These are phyloP conservation scores for Artemia sinica DNA, from an alignment of 2,888 invertebrate genomes.

Conservation along the genomic window DNA sequence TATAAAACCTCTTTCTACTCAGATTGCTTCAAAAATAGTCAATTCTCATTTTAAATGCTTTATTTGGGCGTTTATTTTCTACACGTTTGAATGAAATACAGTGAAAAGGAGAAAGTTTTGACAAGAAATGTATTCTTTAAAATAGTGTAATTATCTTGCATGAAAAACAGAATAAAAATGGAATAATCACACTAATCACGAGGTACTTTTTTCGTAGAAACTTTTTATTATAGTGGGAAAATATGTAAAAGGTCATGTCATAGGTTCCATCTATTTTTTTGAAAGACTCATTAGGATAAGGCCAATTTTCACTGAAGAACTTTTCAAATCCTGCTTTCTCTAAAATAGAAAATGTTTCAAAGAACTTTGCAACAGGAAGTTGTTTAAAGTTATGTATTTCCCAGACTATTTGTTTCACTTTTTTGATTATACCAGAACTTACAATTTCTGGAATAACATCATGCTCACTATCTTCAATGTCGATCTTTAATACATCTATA, in stretches of 20 bases:
- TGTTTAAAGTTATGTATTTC: background rate
- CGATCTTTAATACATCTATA: background rate
- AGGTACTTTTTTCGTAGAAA: background rate
- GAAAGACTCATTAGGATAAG: background rate
- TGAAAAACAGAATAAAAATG: too few species aligned
- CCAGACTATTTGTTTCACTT: background rate
- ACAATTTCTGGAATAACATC: slow-evolving; percentile 2
- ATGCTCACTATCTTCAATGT: slow-evolving; percentile 1
- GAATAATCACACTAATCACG: too few species aligned
- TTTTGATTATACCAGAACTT: background rate
- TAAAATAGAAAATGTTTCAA: background rate
- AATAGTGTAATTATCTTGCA: too few species aligned
- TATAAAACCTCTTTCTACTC: too few species aligned
- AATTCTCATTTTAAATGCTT: too few species aligned
- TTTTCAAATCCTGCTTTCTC: background rate
- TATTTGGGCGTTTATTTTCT: too few species aligned
- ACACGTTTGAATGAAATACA: too few species aligned
- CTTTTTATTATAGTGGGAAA: background rate
- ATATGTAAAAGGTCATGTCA: background rate
- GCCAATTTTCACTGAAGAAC: background rate
- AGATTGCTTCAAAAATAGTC: too few species aligned
- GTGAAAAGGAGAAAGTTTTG: too few species aligned
- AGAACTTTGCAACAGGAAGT: background rate
- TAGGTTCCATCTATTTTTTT: background rate
- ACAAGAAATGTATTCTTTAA: too few species aligned